A percentile compares a stretch with the other conserved stretches of the same genome.
These are phyloP conservation scores for Epistrophe grossulariae DNA, from an alignment of 2,888 invertebrate genomes.

Conservation along the genomic window DNA sequence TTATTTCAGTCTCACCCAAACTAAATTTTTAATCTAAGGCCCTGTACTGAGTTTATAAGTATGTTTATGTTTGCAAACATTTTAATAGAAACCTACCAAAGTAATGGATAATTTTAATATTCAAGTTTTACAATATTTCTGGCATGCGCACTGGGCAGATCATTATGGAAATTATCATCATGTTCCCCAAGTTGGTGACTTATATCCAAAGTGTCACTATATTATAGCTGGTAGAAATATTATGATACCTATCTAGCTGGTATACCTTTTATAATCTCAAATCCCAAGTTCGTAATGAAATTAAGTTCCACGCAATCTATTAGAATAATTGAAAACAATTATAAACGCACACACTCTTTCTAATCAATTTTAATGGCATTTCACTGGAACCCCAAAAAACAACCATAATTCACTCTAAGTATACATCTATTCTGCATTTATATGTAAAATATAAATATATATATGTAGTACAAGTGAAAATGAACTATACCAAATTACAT, in stretches of 20 bases:
- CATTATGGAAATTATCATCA: not conserved
- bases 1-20: too few species aligned
- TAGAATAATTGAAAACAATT: slow-evolving; percentile 54
- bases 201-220: slow-evolving; percentile 4
- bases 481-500: slow-evolving; percentile 4
- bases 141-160: not conserved
- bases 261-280: slow-evolving; percentile 2
- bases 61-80: too few species aligned
- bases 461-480: not conserved
- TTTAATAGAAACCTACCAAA: too few species aligned
- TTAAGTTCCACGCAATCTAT: slow-evolving; percentile 46
- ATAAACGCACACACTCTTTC: slow-evolving; percentile 46
- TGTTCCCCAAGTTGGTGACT: slow-evolving; percentile 5
- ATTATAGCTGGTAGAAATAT: not conserved
- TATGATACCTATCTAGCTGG: not conserved
- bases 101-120: not conserved
- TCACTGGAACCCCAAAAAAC: not conserved
- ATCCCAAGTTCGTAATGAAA: slow-evolving; percentile 40
- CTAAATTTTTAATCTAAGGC: too few species aligned
- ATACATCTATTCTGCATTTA: not conserved
- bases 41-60: too few species aligned
- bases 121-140: not conserved
- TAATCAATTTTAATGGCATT: slow-evolving; percentile 48
- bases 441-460: not conserved
- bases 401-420: slow-evolving; percentile 44